Evolutionary conservation across 2,797 vertebrate species (phyloP).

Genomic region (Eidolon dupreanum): DNA sequence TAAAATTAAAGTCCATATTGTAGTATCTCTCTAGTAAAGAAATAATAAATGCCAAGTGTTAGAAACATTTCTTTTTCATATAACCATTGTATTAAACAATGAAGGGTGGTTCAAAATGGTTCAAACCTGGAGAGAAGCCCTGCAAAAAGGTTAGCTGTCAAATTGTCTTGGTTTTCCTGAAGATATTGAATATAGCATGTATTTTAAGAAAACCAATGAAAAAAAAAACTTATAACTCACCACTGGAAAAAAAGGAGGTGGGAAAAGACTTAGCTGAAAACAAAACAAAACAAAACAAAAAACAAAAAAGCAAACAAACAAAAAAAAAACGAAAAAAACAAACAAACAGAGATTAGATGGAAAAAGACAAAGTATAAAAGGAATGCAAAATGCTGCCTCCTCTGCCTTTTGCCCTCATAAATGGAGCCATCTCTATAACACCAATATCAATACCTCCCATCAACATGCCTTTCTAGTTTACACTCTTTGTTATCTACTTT

Average conservation of each 20-base stretch:
- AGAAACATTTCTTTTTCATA: not conserved
- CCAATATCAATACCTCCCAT: not conserved
- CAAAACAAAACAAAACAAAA: not conserved
- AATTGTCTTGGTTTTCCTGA: not conserved
- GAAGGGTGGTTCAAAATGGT: not conserved
- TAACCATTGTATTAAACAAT: not conserved
- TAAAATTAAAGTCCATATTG: not conserved
- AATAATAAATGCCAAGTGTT: not conserved
- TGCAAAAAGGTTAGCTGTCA: not conserved
- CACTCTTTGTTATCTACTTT: not conserved
- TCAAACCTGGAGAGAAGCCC: not conserved
- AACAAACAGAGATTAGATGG: not conserved
- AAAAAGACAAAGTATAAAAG: not conserved
- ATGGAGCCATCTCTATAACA: not conserved
- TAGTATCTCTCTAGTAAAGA: not conserved
- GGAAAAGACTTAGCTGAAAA: not conserved
- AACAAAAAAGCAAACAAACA: not conserved
- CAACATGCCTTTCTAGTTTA: not conserved
- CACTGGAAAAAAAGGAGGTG: rapidly evolving
- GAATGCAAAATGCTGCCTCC: not conserved
- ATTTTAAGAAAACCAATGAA: not conserved
- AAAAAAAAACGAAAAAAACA: not conserved
- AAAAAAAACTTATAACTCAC: not conserved
- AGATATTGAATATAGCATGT: not conserved
- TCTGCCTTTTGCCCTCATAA: not conserved